Evolutionary conservation across 2,888 invertebrate species (phyloP), one percentile per base, ranked within the genome.

Genomic region (Nemoura dubitans): DNA sequence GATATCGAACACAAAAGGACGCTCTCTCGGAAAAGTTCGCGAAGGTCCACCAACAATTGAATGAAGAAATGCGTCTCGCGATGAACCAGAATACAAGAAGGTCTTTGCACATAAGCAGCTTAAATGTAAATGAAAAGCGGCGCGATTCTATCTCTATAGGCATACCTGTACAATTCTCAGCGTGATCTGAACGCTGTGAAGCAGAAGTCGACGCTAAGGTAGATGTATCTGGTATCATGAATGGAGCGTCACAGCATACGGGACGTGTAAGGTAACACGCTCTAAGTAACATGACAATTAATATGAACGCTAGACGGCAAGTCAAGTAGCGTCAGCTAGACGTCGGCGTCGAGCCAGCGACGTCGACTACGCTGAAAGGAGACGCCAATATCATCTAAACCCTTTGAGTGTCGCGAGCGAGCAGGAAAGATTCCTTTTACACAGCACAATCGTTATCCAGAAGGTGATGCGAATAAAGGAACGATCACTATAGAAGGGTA

Each of bases 341-440:
- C 36, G 36, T 36, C 36, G 36, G 10, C 36, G 36, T 10, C 10
- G 10, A 6, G 21, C 59, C 6, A 59, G 21, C 59, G 59, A 59
- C 59, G 59, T 36, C 59, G 59, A 59, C 6, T n/a, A 59, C 59
- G 59, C 14, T 14, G 21, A 59, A 21, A 10, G 59, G 59, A 59
- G 14, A 59, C 59, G 59, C 59, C 59, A 59, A 59, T 59, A 59
- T 59, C 3, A 21, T 21, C 59, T 10, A 59, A 59, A 59, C 10
- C 59, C 59, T 59, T 59, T 59, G 59, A 59, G 59, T 36, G 36
- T 59, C 21, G 59, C 59, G 21, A 59, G 59, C 59, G 59, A 7
- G 59, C 59, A 59, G 59, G 6, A 59, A 59, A 59, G 59, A 59
- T 59, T 59, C 59, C 59, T 59, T 59, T 59, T 59, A 59, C 59